Evolutionary conservation across 2,113 vertebrate genomes (phyloP), one percentile per base, ranked within the genome.

Genomic region (Embiotoca jacksoni): DNA sequence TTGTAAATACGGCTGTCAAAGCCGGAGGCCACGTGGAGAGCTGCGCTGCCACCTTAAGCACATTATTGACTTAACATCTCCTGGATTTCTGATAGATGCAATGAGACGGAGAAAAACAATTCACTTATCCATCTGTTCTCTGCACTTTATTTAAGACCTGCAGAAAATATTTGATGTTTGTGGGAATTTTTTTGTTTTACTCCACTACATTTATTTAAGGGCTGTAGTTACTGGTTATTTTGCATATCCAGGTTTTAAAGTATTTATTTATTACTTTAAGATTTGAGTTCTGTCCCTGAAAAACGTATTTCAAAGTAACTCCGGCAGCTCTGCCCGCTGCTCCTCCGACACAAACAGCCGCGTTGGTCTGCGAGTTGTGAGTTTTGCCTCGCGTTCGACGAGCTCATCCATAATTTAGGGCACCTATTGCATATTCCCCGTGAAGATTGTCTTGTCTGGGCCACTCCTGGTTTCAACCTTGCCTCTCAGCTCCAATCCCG

Each of bases 391-490:
- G 3, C 73, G 1, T 9, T 52, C 63, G 39, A 75, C 11, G 30
- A 50, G 1, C 41, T 5, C 82, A 75, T 92, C 81, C 78, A 90
- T 92, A 81, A 92, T 91, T 90, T 41, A 92, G 57, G 16, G 33
- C 11, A 2, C n/a, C 46, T 9, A 66, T 84, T 89, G 23, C 67
- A 83, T 56, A 92, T 92, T 91, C 90, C 55, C 35, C 65, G 33
- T 72, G 62, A 86, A 75, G 80, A 81, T 58, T 41, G 80, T 83
- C 77, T 82, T 37, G 78, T 85, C 87, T 85, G 81, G 72, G 46
- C 75, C 31, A 16, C 83, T 77, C 72, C 63, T 49, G 74, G 59
- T 75, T 62, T 55, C 62, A 63, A 57, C 73, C 62, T 80, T 39
- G 63, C 72, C 78, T 59, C 71, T 89, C 80, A 52, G 4, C 69